Percentiles rank a stretch among this genome's conserved stretches.
phyloP scores from a whole-genome alignment of 2,888 invertebrate species.

The Eudasyphora cyanicolor region DNA sequence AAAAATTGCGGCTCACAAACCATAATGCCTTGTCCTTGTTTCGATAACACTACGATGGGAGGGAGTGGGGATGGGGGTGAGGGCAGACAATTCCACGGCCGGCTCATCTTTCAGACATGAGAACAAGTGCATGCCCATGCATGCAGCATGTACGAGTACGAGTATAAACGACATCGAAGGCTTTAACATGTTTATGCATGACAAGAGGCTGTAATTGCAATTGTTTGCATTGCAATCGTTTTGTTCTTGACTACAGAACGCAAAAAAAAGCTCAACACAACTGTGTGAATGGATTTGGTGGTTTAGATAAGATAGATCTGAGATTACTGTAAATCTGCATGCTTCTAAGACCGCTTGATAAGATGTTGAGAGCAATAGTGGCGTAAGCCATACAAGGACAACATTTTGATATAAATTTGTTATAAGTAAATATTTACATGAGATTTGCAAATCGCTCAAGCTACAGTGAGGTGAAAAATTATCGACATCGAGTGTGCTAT shows the following conservation, averaged over 20 bases:
- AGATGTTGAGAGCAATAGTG: too few species aligned
- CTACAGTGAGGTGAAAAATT: too few species aligned
- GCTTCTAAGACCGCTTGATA: too few species aligned
- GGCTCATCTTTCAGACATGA: not conserved
- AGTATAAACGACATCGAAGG: conserved; percentile 20
- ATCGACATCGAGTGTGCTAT: too few species aligned
- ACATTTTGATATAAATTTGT: too few species aligned
- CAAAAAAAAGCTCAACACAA: not conserved
- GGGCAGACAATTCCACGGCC: not conserved
- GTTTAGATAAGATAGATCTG: not conserved
- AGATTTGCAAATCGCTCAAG: too few species aligned
- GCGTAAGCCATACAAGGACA: too few species aligned
- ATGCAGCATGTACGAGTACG: not conserved
- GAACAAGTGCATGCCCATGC: not conserved
- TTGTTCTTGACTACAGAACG: not conserved
- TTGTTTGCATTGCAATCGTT: conserved; percentile 9
- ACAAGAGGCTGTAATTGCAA: conserved; percentile 44
- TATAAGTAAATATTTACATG: too few species aligned
- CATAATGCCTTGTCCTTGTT: conserved; percentile 3
- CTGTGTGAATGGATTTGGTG: not conserved
- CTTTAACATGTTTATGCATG: conserved; percentile 46
- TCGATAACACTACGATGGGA: not conserved
- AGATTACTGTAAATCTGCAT: not conserved
- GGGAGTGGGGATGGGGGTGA: not conserved
- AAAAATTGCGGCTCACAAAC: not conserved